Base-by-base conservation (phyloP, 2,113 vertebrate species). In the Heterotilapia buettikoferi region DNA sequence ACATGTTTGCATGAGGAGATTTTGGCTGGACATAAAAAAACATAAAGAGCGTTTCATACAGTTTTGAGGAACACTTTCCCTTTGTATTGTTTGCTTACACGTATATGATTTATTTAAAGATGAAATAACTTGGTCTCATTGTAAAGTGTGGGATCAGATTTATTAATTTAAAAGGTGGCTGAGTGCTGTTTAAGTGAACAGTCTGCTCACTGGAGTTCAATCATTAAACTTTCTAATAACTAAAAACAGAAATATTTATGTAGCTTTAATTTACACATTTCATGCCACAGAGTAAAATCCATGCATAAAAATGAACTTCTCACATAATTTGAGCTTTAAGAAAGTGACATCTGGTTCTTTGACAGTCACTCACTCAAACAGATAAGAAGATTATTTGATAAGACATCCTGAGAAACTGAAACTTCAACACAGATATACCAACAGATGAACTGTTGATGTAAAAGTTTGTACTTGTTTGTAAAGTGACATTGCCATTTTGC, bases 1-100 rank as follows among this genome's bases (percentile, higher is more conserved):
- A 24, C 6, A 56, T 21, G n/a, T 54, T 54, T 54, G n/a, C 53
- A 24, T 54, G 53, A 21, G 10, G 53, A 21, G 19, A 53, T n/a
- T n/a, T n/a, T n/a, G n/a, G n/a, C n/a, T n/a, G n/a, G n/a, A n/a
- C n/a, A n/a, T n/a, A n/a, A n/a, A n/a, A n/a, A n/a, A n/a, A 12
- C 4, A 43, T 9, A 40, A 11, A 40, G 38, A 4, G 8, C 3
- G 7, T 2, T 33, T 33, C 33, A 33, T 7, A 1, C 4, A 0
- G 45, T 47, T 16, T 47, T 16, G 45, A 47, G 14, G 7, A 8
- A 47, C 6, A 9, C 19, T 12, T 54, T 21, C 52, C n/a, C 5
- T 53, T n/a, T 21, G 21, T 53, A n/a, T 54, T 24, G 54, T 56
- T 56, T 56, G 21, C 53, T 56, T 26, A 26, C 21, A 56, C 6